Base-by-base conservation (phyloP, 2,797 vertebrate genomes). In the Mormyrops attenuatus region DNA sequence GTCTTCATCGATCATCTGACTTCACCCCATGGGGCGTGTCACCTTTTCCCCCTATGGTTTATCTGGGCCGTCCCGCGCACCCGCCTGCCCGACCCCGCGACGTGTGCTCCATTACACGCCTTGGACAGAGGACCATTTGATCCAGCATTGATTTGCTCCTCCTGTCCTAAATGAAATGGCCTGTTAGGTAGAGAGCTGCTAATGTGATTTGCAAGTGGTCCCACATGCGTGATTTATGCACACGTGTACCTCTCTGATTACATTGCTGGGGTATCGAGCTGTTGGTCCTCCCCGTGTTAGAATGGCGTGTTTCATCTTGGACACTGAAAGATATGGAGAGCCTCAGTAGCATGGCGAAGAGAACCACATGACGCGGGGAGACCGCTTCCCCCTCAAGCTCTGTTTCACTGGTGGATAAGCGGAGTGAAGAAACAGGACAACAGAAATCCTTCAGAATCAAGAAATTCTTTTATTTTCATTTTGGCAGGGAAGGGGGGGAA, bases 121-220 rank as follows among this genome's bases (percentile, higher is more conserved):
- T 85, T 47, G 49, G 49, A 50, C 22, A 50, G 84, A 50, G 84
- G 49, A 15, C 49, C 49, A 53, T 50, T 4, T 85, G 49, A 47
- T 85, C 47, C 49, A 85, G n/a, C 52, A 87, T 87, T 60, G 52
- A 60, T 92, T 92, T 55, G 89, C 89, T 92, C 91, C 89, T 89
- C 84, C 44, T 63, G 88, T 55, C 87, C 91, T 90, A 91, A 92
- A 93, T 92, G 88, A 89, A 93, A 92, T 89, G 91, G 91, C 90
- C 93, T 90, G 92, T 93, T 93, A 88, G 91, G 88, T 89, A 85
- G 88, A 90, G 87, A 90, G 87, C 13, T 13, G 53, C 55, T 87
- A 87, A 87, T 53, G 52, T 57, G 55, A 87, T 87, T 60, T 87
- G 52, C 53, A 57, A 87, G 52, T 41, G 85, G 50, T 55, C 53